Percentiles rank a stretch among this genome's conserved stretches.
These are phyloP conservation scores for Drosophila demipolita DNA, from an alignment of 2,888 invertebrate genomes.

Conservation along the genomic window DNA sequence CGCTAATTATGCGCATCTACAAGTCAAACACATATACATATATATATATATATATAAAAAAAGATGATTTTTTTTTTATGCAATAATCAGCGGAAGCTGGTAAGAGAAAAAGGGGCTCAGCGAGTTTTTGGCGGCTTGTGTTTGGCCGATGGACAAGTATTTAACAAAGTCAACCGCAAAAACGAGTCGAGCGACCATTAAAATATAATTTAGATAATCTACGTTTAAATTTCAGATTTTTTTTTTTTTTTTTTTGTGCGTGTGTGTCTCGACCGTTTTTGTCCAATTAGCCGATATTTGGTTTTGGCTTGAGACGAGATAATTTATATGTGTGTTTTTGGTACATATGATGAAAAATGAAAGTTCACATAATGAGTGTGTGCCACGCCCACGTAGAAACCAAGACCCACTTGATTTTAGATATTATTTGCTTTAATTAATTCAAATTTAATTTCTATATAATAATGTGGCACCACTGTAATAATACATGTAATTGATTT, in stretches of 20 bases:
- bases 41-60: too few species aligned
- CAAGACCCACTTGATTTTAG: background rate
- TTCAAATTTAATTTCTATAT: background rate
- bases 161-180: conserved; percentile 19
- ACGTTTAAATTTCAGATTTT: conserved; percentile 35
- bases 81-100: background rate
- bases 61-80: conserved; percentile 5
- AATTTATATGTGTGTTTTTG: background rate
- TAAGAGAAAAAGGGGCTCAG: background rate
- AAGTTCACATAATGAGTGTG: conserved; percentile 34
- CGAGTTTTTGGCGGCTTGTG: background rate
- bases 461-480: conserved; percentile 35
- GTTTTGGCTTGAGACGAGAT: conserved; percentile 33
- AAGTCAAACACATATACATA: conserved; percentile 9
- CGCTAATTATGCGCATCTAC: conserved; percentile 72
- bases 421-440: background rate
- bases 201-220: conserved; percentile 71
- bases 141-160: conserved; percentile 18
- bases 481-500: conserved; percentile 59
- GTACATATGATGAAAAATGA: conserved; percentile 31
- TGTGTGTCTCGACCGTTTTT: conserved; percentile 19
- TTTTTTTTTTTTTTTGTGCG: conserved; percentile 12
- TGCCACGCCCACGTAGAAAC: conserved; percentile 43
- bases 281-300: conserved; percentile 33
- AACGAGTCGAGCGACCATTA: conserved; percentile 52